Evolutionary conservation across 2,888 invertebrate species (phyloP).

Genomic region (Campoletis raptor): DNA sequence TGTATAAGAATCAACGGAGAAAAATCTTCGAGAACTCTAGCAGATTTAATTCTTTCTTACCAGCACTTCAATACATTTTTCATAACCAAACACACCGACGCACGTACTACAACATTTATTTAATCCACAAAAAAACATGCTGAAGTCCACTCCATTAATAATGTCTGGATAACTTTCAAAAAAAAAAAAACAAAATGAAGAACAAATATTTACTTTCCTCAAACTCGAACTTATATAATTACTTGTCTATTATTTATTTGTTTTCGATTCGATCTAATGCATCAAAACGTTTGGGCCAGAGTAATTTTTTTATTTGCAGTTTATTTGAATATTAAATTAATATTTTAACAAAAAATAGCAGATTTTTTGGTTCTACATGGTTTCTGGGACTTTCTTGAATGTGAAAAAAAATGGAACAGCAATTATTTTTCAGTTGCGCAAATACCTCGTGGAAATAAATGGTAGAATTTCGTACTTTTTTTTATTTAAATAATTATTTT

Average conservation of each 20-base stretch:
- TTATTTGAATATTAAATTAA: too few species aligned
- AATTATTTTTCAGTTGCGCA: not conserved
- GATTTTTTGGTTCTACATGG: too few species aligned
- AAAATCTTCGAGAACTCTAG: constrained; percentile 60
- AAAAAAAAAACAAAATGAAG: not conserved
- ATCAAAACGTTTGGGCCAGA: not conserved
- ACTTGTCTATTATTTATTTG: not conserved
- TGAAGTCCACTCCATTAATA: not conserved
- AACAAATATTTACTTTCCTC: not conserved
- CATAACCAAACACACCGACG: not conserved
- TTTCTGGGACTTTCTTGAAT: too few species aligned
- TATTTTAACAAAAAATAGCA: too few species aligned
- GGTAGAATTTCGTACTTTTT: not conserved
- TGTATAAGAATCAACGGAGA: constrained; percentile 60
- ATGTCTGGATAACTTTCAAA: not conserved
- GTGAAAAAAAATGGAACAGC: not conserved
- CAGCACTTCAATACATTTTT: constrained; percentile 20
- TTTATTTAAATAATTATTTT: not conserved
- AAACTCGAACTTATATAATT: not conserved
- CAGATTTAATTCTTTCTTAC: constrained; percentile 46
- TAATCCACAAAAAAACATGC: not conserved
- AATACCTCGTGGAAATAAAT: not conserved
- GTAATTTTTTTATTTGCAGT: too few species aligned
- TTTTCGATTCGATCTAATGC: not conserved
- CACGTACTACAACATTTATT: not conserved